Evolutionary conservation across 2,113 vertebrate genomes (phyloP).

Genomic region (Myotis lucifugus): DNA sequence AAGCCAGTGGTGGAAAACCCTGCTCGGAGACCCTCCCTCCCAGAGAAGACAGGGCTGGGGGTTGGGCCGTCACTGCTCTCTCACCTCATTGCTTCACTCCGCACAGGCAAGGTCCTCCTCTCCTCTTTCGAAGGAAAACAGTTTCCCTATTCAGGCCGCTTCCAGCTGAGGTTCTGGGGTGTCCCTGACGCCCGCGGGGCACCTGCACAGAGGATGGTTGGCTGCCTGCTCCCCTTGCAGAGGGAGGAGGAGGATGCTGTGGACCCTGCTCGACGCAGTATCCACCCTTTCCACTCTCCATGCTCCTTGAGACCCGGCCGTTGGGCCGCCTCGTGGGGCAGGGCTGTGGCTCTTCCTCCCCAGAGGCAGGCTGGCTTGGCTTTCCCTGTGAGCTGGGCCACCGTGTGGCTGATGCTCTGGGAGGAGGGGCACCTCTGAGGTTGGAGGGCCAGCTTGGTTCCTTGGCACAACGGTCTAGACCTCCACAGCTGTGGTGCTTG

Average conservation of each 20-base stretch:
- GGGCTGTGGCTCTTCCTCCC: constrained; percentile 84
- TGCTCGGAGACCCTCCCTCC: neutral
- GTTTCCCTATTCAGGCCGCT: neutral
- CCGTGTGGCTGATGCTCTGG: constrained; percentile 94
- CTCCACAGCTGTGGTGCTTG: constrained; percentile 94
- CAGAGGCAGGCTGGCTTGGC: constrained; percentile 77
- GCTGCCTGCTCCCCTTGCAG: neutral
- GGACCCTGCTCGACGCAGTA: constrained; percentile 23
- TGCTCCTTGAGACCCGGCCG: neutral
- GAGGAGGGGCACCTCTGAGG: constrained; percentile 97
- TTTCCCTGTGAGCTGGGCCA: constrained; percentile 93
- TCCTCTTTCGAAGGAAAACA: neutral
- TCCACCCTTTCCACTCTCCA: constrained; percentile 41
- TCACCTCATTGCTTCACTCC: neutral
- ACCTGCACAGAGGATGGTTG: neutral
- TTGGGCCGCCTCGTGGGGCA: constrained; percentile 80
- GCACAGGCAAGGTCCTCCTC: neutral
- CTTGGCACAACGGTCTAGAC: constrained; percentile 94
- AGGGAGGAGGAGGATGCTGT: constrained; percentile 25
- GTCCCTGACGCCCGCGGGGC: neutral
- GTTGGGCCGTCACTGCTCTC: neutral
- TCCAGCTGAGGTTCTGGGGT: neutral
- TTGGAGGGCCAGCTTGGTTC: constrained; percentile 94
- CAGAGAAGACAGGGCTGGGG: neutral
- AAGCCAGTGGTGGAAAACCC: neutral